These are phyloP conservation scores for Alviniconcha strummeri DNA, from an alignment of 2,888 invertebrate genomes.

Conservation along the genomic window DNA sequence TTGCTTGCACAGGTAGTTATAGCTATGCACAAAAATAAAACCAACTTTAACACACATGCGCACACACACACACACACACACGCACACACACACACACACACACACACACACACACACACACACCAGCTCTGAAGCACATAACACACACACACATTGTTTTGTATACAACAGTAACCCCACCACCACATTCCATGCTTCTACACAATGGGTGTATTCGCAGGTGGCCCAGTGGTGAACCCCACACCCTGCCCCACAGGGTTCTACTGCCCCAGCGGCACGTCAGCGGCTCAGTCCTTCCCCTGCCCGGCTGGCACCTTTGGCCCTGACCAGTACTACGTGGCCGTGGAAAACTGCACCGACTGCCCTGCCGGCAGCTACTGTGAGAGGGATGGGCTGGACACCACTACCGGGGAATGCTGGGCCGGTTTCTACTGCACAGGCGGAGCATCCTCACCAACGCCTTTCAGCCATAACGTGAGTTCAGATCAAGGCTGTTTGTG, in stretches of 20 bases:
- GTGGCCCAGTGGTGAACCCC: conserved; percentile 62
- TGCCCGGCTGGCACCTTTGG: conserved; percentile 68
- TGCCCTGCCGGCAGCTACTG: conserved; percentile 69
- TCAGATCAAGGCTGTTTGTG: background rate
- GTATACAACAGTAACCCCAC: no score
- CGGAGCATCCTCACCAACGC: conserved; percentile 54
- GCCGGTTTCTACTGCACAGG: conserved; percentile 68
- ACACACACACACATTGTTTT: background rate
- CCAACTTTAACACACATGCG: no score
- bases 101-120: background rate
- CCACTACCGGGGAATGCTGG: conserved; percentile 64
- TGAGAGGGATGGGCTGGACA: conserved; percentile 57
- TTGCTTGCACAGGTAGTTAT: no score
- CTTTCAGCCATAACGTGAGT: conserved; percentile 59
- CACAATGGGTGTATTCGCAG: conserved; percentile 38
- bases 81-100: background rate
- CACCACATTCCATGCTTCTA: no score
- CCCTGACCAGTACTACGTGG: conserved; percentile 52
- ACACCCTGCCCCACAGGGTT: conserved; percentile 66
- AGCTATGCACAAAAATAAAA: no score
- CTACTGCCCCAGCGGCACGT: conserved; percentile 69
- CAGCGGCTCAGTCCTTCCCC: conserved; percentile 57
- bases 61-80: no score
- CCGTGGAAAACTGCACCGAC: conserved; percentile 57
- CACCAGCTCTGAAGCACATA: background rate